Conservation (phyloP, 2,113 vertebrate species). For the Ceratotherium simum region DNA sequence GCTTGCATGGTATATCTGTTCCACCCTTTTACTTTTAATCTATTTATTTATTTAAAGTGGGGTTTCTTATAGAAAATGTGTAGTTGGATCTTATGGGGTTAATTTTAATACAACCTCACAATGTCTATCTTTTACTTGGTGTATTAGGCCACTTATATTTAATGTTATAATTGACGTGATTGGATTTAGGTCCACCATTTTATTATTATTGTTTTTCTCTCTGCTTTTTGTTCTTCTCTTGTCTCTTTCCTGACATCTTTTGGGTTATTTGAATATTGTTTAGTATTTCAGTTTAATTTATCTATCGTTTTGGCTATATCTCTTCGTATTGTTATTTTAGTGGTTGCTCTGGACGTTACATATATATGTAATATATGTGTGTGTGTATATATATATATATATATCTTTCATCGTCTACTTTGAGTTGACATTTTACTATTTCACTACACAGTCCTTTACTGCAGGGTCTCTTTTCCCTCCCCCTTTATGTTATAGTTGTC, state of each 20-base stretch:
- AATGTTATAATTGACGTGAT: background rate
- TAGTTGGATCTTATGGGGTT: background rate
- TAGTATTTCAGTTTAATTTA: background rate
- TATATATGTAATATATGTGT: background rate
- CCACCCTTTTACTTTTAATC: background rate
- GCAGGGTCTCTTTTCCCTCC: background rate
- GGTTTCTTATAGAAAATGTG: constrained; percentile 19
- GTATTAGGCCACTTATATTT: background rate
- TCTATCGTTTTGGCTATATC: background rate
- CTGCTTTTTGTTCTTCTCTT: background rate
- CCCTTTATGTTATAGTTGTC: background rate
- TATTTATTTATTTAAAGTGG: background rate
- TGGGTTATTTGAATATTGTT: background rate
- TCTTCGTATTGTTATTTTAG: background rate
- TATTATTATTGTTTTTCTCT: background rate
- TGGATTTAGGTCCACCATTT: background rate
- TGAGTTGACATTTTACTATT: background rate
- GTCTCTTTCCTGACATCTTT: background rate
- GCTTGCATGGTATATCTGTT: background rate
- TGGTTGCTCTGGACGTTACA: background rate
- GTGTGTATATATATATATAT: background rate
- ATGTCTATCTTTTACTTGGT: background rate
- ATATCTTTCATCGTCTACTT: background rate
- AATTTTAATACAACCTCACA: background rate
- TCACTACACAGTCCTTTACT: background rate